A percentile compares a stretch with the other conserved stretches of the same genome.
These are phyloP conservation scores for Sebastes miniatus DNA, from an alignment of 2,797 vertebrate genomes.

Conservation along the genomic window DNA sequence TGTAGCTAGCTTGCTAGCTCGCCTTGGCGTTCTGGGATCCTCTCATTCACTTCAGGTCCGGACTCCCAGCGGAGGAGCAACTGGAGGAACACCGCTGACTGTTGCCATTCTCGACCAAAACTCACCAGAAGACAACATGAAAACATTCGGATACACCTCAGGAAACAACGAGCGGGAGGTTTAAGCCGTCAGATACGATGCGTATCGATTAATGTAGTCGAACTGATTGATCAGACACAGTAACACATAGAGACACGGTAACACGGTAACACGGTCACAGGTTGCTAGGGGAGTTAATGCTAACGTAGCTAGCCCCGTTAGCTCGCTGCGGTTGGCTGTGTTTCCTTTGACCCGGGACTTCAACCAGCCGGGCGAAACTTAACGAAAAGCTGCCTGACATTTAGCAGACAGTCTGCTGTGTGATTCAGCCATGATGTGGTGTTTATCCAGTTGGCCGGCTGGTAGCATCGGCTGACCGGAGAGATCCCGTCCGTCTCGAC, in stretches of 20 bases:
- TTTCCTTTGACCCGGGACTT: neutral
- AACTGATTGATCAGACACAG: neutral
- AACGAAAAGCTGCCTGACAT: neutral
- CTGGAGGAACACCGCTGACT: neutral
- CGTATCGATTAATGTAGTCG: neutral
- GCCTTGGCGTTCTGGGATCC: no score
- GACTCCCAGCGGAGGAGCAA: conserved; percentile 36
- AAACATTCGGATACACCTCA: neutral
- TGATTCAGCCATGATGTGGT: conserved; percentile 45
- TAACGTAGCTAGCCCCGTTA: conserved; percentile 50
- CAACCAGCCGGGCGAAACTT: neutral
- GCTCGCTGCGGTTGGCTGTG: conserved; percentile 40
- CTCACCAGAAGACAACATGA: conserved; percentile 7
- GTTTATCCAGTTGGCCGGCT: conserved; percentile 64
- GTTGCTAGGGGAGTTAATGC: conserved; percentile 65
- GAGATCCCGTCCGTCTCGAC: conserved; percentile 8
- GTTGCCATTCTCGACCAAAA: neutral
- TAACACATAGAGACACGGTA: no score
- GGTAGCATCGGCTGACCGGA: conserved; percentile 72
- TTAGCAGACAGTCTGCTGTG: neutral
- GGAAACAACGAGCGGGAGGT: neutral
- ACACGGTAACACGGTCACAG: conserved; percentile 49
- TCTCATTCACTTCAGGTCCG: conserved; percentile 41
- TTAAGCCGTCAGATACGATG: neutral
- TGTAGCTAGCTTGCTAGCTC: neutral